These are phyloP conservation scores for Pachyuromys duprasi DNA, from an alignment of 2,797 vertebrate genomes.

Conservation along the genomic window DNA sequence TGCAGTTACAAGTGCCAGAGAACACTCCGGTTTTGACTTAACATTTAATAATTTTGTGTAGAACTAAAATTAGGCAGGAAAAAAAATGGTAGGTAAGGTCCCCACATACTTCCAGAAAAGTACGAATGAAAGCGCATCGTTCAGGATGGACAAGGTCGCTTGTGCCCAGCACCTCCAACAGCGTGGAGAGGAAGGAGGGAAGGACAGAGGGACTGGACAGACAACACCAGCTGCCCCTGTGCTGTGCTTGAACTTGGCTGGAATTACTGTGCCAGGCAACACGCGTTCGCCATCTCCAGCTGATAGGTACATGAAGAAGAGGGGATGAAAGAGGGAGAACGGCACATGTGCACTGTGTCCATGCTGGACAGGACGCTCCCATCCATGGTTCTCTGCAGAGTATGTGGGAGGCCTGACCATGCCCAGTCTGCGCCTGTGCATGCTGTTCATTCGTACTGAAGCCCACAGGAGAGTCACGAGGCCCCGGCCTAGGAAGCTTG, in stretches of 20 bases:
- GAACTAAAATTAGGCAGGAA: constrained; percentile 21
- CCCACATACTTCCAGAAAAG: too few relatives aligned
- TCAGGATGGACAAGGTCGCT: too few relatives aligned
- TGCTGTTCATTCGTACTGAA: neutral
- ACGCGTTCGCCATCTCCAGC: neutral
- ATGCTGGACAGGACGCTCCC: neutral
- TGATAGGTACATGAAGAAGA: neutral
- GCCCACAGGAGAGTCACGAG: neutral
- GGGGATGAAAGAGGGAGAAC: neutral
- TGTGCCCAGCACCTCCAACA: neutral
- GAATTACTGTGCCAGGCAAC: neutral
- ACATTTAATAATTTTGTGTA: constrained; percentile 32
- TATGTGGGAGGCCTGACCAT: neutral
- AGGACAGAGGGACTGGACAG: neutral
- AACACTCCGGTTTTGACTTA: constrained; percentile 53
- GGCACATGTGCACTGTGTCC: neutral
- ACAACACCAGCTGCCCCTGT: neutral
- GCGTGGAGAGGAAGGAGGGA: neutral
- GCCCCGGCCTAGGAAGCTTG: neutral
- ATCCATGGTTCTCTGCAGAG: neutral
- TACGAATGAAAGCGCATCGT: too few relatives aligned
- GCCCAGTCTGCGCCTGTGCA: neutral
- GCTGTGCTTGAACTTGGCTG: neutral
- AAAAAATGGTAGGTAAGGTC: neutral
- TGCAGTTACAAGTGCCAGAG: constrained; percentile 39